Base-by-base conservation (phyloP, 2,888 invertebrate genomes). In the Theristus sp. region DNA sequence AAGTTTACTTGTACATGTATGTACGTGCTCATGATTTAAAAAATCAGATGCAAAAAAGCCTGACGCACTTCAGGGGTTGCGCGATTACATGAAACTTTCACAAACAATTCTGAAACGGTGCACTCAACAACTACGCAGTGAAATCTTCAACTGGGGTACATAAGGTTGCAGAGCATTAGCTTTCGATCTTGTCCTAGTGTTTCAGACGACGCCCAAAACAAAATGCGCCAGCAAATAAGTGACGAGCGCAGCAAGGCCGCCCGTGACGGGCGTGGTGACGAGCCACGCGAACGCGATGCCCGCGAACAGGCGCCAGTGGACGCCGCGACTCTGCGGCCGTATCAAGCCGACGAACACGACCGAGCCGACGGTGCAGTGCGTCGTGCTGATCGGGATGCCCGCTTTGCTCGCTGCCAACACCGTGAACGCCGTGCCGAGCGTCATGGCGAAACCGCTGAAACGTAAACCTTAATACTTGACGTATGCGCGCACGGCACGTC, bases 351-450 rank as follows among this genome's bases (percentile, higher is more conserved):
- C 67, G 56, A 66, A 67, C 0, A 68, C 62, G 1, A 68, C 69
- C 6, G 67, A 67, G 22, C 69, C 68, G 24, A 69, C 68, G 10
- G 66, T 65, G 57, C 69, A 69, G 56, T 69, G 69, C 22, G 69
- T 69, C 2, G 68, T 69, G 2, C 67, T 67, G 2, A 58, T 25
- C 1, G 64, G 64, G 47, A 63, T 61, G 59, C 67, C 68, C 1
- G 69, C 27, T 58, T 69, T 67, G 52, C 66, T 66, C 59, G 66
- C 66, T 24, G 69, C 61, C n/a, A 69, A 63, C 1, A 69, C 69
- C 6, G 69, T 69, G 61, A 67, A 68, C 1, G 68, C 68, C 1
- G 69, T 68, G 47, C 68, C 69, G 25, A 69, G 64, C 60, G 67
- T 67, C 60, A 69, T 67, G 53, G 66, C 64, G 63, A 69, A 69